Conservation (phyloP, 2,888 invertebrate genomes). For the Orthonevra nobilis region DNA sequence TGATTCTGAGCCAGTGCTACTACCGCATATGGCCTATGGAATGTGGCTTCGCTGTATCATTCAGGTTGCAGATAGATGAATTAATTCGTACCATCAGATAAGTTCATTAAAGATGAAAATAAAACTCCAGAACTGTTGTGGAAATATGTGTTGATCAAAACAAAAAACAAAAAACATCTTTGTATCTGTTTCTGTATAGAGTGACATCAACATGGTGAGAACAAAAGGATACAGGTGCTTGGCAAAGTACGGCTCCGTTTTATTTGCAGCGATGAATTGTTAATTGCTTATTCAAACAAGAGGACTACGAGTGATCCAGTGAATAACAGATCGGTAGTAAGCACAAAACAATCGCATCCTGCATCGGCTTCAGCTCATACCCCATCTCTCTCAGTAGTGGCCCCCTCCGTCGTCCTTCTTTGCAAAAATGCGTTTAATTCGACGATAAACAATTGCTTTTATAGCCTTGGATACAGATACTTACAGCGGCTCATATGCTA, state of each 20-base stretch:
- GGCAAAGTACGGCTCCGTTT: constrained; percentile 6
- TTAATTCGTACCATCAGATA: constrained; percentile 11
- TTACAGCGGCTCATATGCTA: constrained; percentile 38
- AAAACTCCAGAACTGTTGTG: too few species aligned
- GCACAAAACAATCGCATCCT: constrained; percentile 43
- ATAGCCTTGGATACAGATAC: constrained; percentile 31
- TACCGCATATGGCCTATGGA: too few species aligned
- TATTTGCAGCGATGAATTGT: constrained; percentile 61
- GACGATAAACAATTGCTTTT: constrained; percentile 60
- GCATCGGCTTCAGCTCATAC: too few species aligned
- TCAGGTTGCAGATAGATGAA: constrained; percentile 10
- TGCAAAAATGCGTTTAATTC: constrained; percentile 58
- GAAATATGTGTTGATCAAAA: too few species aligned
- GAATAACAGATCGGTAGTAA: constrained; percentile 1
- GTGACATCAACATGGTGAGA: neutral
- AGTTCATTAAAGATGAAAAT: constrained; percentile 29
- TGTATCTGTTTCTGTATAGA: too few species aligned
- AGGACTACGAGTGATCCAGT: constrained; percentile 12
- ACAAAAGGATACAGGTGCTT: constrained; percentile 23
- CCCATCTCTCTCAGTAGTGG: neutral
- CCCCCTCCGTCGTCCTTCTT: constrained; percentile 18
- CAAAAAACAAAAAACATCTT: neutral
- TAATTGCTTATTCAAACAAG: constrained; percentile 66
- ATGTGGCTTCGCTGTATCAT: too few species aligned
- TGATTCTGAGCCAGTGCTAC: too few species aligned